These are phyloP conservation scores for Aphelenchoides besseyi DNA, from an alignment of 1,140 invertebrate species.

Conservation along the genomic window DNA sequence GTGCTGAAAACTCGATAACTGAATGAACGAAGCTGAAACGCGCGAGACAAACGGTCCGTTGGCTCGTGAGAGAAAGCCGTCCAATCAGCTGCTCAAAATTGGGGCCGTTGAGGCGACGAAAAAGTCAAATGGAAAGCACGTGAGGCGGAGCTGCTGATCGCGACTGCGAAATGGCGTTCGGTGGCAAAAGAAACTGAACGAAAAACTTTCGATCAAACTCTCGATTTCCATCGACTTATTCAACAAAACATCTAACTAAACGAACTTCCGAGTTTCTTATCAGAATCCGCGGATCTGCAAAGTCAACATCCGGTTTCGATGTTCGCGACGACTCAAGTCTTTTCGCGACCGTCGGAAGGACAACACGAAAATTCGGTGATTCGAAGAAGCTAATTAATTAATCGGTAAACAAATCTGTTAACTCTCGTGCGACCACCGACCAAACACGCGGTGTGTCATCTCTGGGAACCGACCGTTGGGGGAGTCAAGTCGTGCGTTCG, in stretches of 20 bases:
- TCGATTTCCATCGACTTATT: not conserved
- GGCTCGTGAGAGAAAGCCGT: not conserved
- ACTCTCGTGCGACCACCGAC: not conserved
- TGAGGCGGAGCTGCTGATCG: not conserved
- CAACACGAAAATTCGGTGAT: too few relatives aligned
- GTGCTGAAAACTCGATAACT: not conserved
- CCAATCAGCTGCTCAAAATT: not conserved
- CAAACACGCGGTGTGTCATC: not conserved
- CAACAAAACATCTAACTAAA: not conserved
- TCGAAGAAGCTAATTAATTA: not conserved
- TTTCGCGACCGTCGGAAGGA: too few relatives aligned
- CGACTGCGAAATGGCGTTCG: not conserved
- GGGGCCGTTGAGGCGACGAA: not conserved
- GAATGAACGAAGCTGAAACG: conserved; percentile 1
- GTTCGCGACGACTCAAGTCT: too few relatives aligned
- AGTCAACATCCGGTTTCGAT: not conserved
- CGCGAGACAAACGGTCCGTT: not conserved
- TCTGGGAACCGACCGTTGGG: too few relatives aligned
- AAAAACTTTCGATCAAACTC: not conserved
- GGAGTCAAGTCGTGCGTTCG: not conserved
- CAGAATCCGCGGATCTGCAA: too few relatives aligned
- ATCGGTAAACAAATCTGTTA: not conserved
- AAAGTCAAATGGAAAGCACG: not conserved
- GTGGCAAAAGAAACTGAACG: not conserved
- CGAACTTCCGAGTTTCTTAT: not conserved